Evolutionary conservation across 2,888 invertebrate genomes (phyloP), one percentile per base, ranked within the genome.

Genomic region (Watsonalla cultraria): DNA sequence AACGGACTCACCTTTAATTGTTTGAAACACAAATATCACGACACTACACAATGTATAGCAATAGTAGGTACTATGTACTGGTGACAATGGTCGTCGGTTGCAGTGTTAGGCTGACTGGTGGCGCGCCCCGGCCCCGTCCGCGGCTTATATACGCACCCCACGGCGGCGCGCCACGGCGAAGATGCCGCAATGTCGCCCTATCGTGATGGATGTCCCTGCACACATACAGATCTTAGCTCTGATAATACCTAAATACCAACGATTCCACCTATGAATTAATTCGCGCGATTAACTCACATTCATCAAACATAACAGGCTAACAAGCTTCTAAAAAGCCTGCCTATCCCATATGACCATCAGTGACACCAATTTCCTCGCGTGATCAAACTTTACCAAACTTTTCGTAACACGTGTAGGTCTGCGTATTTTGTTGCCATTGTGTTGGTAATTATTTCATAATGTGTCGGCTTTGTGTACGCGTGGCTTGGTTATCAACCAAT

Each of bases 91-190:
- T 76, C 67, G 72, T 72, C 71, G 77, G 74, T 70, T 68, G 69
- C 73, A 71, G 79, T 68, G 70, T 66, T 69, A 67, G 66, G 70
- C 60, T 74, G 76, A 90, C 88, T 90, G 89, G 68, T 86, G 74
- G 69, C 70, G 79, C 82, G 83, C 81, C 85, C 82, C 74, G 76
- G 62, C 73, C 64, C 70, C 72, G 68, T 72, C 69, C 68, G 65
- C 68, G 63, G 72, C 77, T 84, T 88, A 86, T 89, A 89, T 82
- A 77, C 68, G 72, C 80, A 82, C 83, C 84, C 82, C 81, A 76
- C 82, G 69, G 62, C 70, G 66, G 72, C 68, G 70, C 74, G 66
- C 62, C 70, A 61, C 59, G 60, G 56, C 64, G 76, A 76, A 75
- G 82, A 82, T 86, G 84, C 83, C 64, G 84, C 82, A 84, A 86